Evolutionary conservation across 2,888 invertebrate genomes (phyloP).

Genomic region (Unio delphinus): DNA sequence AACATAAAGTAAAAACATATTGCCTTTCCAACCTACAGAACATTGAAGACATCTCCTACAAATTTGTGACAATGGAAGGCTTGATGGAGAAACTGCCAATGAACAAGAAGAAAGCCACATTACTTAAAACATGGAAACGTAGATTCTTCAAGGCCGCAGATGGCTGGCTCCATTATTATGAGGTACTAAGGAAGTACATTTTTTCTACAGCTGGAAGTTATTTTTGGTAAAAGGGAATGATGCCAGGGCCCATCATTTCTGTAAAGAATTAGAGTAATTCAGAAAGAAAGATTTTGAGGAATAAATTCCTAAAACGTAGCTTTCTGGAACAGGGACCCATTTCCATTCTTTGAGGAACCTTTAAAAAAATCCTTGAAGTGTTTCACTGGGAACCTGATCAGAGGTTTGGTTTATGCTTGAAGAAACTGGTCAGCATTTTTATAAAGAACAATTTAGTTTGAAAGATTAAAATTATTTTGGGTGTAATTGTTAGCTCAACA

Average conservation of each 20-base stretch:
- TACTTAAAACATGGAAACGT: slow-evolving; percentile 76
- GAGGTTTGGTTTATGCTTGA: too few relatives aligned
- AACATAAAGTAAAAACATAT: background rate
- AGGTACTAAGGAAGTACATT: slow-evolving; percentile 61
- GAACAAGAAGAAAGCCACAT: slow-evolving; percentile 74
- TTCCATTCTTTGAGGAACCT: too few relatives aligned
- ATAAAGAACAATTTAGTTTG: too few relatives aligned
- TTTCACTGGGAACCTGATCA: too few relatives aligned
- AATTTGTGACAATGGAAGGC: slow-evolving; percentile 74
- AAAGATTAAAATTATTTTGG: too few relatives aligned
- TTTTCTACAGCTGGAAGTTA: background rate
- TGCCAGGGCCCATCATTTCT: background rate
- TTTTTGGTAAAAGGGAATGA: background rate
- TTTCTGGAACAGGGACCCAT: too few relatives aligned
- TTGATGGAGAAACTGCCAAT: slow-evolving; percentile 75
- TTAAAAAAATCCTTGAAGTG: too few relatives aligned
- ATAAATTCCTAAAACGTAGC: too few relatives aligned
- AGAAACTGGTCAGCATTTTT: too few relatives aligned
- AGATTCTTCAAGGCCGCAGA: slow-evolving; percentile 75
- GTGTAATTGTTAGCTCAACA: too few relatives aligned
- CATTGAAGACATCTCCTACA: slow-evolving; percentile 59
- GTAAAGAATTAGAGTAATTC: too few relatives aligned
- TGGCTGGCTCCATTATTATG: slow-evolving; percentile 75
- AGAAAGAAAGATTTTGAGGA: too few relatives aligned
- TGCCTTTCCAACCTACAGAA: slow-evolving; percentile 30